phyloP scores from a whole-genome alignment of 2,797 vertebrate species.

The Macrochelys suwanniensis region DNA sequence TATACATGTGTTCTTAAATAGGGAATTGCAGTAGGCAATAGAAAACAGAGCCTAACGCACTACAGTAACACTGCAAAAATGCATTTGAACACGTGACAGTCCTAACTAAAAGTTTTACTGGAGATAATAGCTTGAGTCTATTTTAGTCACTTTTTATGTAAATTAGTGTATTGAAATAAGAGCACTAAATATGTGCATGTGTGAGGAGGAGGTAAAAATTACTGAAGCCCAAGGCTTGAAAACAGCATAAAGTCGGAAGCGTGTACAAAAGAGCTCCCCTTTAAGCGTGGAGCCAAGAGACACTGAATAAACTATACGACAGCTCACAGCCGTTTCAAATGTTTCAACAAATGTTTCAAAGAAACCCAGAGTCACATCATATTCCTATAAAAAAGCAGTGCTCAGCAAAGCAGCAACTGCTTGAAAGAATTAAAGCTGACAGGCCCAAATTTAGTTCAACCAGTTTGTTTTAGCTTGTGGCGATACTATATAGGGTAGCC shows the following conservation, averaged over 20 bases:
- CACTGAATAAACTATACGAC: neutral
- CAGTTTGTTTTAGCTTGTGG: neutral
- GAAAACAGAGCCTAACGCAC: neutral
- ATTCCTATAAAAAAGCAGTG: neutral
- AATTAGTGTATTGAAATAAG: too few relatives aligned
- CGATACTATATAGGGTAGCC: neutral
- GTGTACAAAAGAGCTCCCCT: neutral
- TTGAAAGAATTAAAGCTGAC: conserved; percentile 11
- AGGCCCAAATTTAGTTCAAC: neutral
- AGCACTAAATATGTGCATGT: neutral
- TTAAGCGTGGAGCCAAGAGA: neutral
- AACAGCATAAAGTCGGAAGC: neutral
- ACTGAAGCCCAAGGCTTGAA: neutral
- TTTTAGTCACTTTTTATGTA: neutral
- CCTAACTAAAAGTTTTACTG: neutral
- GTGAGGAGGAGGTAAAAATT: neutral
- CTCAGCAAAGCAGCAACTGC: neutral
- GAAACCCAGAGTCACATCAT: neutral
- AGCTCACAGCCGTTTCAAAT: neutral
- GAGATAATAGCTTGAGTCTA: neutral
- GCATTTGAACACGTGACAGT: neutral
- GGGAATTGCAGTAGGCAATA: neutral
- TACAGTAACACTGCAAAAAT: neutral
- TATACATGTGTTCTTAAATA: neutral
- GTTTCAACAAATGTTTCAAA: neutral